Percentiles rank a stretch among this genome's conserved stretches.
Evolutionary conservation across 2,113 vertebrate species (phyloP).

Genomic region (Calonectris borealis): DNA sequence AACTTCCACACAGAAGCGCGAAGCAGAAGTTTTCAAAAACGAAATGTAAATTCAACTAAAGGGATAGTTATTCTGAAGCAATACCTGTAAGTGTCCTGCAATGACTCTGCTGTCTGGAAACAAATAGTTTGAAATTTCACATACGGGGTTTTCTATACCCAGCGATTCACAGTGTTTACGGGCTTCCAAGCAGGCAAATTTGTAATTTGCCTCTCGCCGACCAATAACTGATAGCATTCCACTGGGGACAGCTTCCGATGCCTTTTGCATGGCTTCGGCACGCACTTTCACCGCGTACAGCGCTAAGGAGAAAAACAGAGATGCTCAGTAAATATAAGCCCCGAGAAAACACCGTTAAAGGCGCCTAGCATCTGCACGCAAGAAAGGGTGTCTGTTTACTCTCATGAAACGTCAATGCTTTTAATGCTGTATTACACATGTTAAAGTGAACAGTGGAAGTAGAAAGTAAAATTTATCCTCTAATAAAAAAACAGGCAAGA

Average conservation of each 20-base stretch:
- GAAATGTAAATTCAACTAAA: background rate
- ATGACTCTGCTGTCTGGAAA: slow-evolving; percentile 93
- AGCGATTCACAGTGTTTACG: slow-evolving; percentile 82
- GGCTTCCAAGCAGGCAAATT: slow-evolving; percentile 84
- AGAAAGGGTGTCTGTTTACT: background rate
- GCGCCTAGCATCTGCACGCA: background rate
- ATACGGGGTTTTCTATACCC: slow-evolving; percentile 85
- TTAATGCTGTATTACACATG: background rate
- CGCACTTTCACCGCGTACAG: slow-evolving; percentile 89
- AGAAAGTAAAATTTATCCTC: background rate
- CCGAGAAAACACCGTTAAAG: accelerated
- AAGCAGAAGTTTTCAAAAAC: background rate
- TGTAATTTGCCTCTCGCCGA: slow-evolving; percentile 77
- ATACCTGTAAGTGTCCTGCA: slow-evolving; percentile 89
- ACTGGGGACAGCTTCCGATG: slow-evolving; percentile 82
- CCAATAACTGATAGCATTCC: slow-evolving; percentile 93
- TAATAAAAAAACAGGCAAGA: background rate
- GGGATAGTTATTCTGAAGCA: background rate
- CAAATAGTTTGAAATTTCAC: slow-evolving; percentile 88
- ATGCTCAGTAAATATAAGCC: background rate
- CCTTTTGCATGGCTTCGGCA: slow-evolving; percentile 93
- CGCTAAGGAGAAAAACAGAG: slow-evolving; percentile 69
- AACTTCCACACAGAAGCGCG: background rate
- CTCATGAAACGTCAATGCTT: background rate
- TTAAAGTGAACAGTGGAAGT: background rate